phyloP scores from a whole-genome alignment of 2,888 invertebrate genomes.

The Spodoptera exigua region DNA sequence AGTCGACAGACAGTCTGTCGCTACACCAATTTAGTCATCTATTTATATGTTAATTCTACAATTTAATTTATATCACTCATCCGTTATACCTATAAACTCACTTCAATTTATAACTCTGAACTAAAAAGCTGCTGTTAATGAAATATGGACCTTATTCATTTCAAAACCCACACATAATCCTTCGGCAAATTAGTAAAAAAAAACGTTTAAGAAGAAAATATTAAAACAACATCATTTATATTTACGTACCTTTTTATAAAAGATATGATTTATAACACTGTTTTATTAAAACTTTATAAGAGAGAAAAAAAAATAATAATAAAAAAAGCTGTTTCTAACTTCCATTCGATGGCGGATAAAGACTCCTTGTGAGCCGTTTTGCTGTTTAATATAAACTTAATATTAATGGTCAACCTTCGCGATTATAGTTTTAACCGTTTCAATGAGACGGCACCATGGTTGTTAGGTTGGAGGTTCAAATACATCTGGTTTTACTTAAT shows the following conservation, averaged over 20 bases:
- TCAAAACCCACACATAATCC: conserved; percentile 31
- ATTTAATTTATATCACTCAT: conserved; percentile 27
- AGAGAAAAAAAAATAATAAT: neutral
- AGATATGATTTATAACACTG: conserved; percentile 39
- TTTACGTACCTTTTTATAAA: conserved; percentile 48
- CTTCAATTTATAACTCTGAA: conserved; percentile 40
- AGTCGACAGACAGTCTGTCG: conserved; percentile 39
- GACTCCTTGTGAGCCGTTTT: conserved; percentile 65
- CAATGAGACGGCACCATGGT: conserved; percentile 52
- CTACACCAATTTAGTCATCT: conserved; percentile 46
- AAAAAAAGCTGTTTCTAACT: conserved; percentile 20
- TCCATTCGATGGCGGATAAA: conserved; percentile 57
- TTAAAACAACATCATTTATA: conserved; percentile 37
- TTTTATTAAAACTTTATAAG: conserved; percentile 18
- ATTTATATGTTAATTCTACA: conserved; percentile 39
- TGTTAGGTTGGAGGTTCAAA: conserved; percentile 41
- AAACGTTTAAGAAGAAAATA: conserved; percentile 23
- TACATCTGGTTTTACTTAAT: conserved; percentile 5
- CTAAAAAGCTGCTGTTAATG: conserved; percentile 26
- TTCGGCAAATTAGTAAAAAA: conserved; percentile 16
- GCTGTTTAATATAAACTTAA: conserved; percentile 71
- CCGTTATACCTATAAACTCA: conserved; percentile 33
- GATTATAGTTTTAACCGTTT: conserved; percentile 64
- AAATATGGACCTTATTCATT: conserved; percentile 27
- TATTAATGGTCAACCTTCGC: conserved; percentile 62